Base-by-base conservation (phyloP, 2,113 vertebrate genomes). In the Vidua chalybeata region DNA sequence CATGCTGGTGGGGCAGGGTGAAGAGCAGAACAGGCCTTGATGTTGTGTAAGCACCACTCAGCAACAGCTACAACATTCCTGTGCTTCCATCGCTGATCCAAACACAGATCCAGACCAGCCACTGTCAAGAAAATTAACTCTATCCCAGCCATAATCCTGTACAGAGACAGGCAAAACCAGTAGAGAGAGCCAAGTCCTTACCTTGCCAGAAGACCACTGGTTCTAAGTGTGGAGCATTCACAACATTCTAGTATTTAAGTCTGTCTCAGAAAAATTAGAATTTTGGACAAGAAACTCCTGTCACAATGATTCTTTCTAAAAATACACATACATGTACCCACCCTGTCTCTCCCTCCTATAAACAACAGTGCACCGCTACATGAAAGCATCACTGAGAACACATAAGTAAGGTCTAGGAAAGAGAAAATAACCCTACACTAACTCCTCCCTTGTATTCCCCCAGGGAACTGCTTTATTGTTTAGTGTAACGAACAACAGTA, bases 241-340 rank as follows among this genome's bases (percentile, higher is more conserved):
- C 35, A 59, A 27, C 9, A 2, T 35, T 54, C 56, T 46, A 46
- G 14, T 13, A 28, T 12, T 82, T 49, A 52, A 48, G 15, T 17
- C 51, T 21, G 20, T 7, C 15, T 27, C 43, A 54, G 22, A 61
- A 89, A 88, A 71, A 82, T 15, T 0, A 64, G 20, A 43, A 23
- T 58, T 89, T 73, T 49, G 46, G 41, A 54, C 11, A 69, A 49
- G 46, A 69, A 80, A 74, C 37, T n/a, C 17, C 68, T 43, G 64
- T n/a, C 22, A 67, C 27, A 35, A 61, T 2, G 21, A 41, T 54
- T 81, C 18, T n/a, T 80, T 48, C 39, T 18, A 56, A 88, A 82
- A 64, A 64, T 5, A 39, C 17, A 7, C 2, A 2, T 2, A 3
- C 3, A 18, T 0, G 8, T 7, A 55, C 10, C 17, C 22, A 23